Evolutionary conservation across 2,113 vertebrate species (phyloP).

Genomic region (Vimba vimba): DNA sequence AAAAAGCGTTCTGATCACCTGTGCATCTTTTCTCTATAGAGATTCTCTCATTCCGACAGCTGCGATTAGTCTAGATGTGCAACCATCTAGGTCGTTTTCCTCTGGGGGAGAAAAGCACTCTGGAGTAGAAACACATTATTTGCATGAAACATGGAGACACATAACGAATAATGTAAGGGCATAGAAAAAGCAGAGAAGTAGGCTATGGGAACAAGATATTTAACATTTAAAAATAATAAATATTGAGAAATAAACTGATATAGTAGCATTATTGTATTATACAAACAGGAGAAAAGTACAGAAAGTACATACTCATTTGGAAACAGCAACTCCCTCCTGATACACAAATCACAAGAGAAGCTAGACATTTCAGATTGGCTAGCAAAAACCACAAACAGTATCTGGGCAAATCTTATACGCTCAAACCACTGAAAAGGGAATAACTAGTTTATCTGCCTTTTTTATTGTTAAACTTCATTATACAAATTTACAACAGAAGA

Average conservation of each 20-base stretch:
- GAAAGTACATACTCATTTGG: not conserved
- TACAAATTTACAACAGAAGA: slow-evolving; percentile 7
- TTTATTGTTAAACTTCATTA: not conserved
- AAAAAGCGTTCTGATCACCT: not conserved
- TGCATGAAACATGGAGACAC: not conserved
- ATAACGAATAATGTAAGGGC: too few species aligned
- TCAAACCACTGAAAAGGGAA: not conserved
- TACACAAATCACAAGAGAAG: not conserved
- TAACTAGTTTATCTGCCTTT: not conserved
- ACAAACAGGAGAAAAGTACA: not conserved
- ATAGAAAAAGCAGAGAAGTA: not conserved
- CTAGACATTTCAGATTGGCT: not conserved
- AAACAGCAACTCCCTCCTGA: not conserved
- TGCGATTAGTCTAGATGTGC: not conserved
- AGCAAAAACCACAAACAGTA: not conserved
- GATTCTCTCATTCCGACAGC: not conserved
- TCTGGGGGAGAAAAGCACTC: not conserved
- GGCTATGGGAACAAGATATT: not conserved
- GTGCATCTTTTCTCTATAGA: not conserved
- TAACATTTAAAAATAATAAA: not conserved
- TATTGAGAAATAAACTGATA: not conserved
- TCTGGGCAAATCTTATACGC: not conserved
- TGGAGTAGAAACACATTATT: not conserved
- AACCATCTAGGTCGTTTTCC: slow-evolving; percentile 3
- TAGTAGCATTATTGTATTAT: not conserved